Percentiles rank a stretch among this genome's conserved stretches.
Conservation (phyloP, 2,888 invertebrate species). For the Punctoribates punctum region DNA sequence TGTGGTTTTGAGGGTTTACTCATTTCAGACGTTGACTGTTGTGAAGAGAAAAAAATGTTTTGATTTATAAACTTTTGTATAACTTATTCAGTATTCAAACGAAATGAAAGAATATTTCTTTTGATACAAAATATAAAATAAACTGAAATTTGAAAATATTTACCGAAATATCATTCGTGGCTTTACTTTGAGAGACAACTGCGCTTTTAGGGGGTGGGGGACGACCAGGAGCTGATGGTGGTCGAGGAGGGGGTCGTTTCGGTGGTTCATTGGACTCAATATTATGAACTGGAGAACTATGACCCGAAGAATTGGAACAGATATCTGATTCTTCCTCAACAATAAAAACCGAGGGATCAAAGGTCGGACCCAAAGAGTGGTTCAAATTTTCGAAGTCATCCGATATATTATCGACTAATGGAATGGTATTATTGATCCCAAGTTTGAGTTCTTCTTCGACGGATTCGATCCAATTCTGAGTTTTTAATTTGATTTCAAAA, state of each 20-base stretch:
- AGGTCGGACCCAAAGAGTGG: constrained; percentile 5
- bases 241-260: constrained; percentile 40
- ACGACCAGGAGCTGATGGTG: constrained; percentile 45
- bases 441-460: constrained; percentile 77
- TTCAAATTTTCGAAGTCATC: constrained; percentile 27
- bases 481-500: constrained; percentile 66
- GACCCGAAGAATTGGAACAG: constrained; percentile 45
- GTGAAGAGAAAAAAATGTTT: not conserved
- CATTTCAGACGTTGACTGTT: not conserved
- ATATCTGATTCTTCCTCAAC: constrained; percentile 42
- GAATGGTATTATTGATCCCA: constrained; percentile 75
- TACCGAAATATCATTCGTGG: not conserved
- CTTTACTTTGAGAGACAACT: constrained; percentile 43
- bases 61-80: too few species aligned
- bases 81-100: too few species aligned
- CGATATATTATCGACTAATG: constrained; percentile 35
- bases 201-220: constrained; percentile 46
- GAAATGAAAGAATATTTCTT: not conserved
- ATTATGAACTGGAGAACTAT: constrained; percentile 48
- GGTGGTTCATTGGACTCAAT: constrained; percentile 35
- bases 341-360: constrained; percentile 38
- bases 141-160: not conserved
- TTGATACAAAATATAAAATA: not conserved
- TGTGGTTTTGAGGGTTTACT: constrained; percentile 3
- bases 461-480: constrained; percentile 76